Conservation (phyloP, 2,113 vertebrate genomes). For the Dromiciops gliroides region DNA sequence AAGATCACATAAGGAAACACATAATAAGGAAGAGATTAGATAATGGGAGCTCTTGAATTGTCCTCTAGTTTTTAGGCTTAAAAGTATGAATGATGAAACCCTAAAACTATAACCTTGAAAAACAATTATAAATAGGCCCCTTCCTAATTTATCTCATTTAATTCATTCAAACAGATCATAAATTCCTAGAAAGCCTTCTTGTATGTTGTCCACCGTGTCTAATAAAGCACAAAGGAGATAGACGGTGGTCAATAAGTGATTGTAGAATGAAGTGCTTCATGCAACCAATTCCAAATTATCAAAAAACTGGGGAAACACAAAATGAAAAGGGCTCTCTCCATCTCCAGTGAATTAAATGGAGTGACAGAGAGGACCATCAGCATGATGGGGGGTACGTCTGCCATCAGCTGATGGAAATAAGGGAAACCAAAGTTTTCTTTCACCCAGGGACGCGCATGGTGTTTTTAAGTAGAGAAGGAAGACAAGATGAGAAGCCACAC, state of each 20-base stretch:
- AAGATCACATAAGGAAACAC: not conserved
- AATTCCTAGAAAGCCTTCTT: not conserved
- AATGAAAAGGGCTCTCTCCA: not conserved
- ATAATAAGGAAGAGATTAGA: not conserved
- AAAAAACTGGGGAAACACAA: not conserved
- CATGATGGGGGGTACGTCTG: not conserved
- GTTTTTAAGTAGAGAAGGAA: not conserved
- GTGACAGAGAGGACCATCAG: not conserved
- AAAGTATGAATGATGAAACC: not conserved
- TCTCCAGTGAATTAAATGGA: not conserved
- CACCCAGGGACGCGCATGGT: not conserved
- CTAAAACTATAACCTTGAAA: not conserved
- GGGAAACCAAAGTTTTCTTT: not conserved
- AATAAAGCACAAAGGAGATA: not conserved
- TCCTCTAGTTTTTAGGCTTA: not conserved
- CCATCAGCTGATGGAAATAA: not conserved
- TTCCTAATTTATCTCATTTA: not conserved
- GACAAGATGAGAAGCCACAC: not conserved
- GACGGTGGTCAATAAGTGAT: not conserved
- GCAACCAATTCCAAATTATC: not conserved
- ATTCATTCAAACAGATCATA: not conserved
- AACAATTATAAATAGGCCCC: not conserved
- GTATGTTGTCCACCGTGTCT: not conserved
- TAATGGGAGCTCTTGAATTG: not conserved
- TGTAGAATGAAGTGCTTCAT: not conserved